phyloP scores from a whole-genome alignment of 1,140 invertebrate genomes.

The Mizuhopecten yessoensis region DNA sequence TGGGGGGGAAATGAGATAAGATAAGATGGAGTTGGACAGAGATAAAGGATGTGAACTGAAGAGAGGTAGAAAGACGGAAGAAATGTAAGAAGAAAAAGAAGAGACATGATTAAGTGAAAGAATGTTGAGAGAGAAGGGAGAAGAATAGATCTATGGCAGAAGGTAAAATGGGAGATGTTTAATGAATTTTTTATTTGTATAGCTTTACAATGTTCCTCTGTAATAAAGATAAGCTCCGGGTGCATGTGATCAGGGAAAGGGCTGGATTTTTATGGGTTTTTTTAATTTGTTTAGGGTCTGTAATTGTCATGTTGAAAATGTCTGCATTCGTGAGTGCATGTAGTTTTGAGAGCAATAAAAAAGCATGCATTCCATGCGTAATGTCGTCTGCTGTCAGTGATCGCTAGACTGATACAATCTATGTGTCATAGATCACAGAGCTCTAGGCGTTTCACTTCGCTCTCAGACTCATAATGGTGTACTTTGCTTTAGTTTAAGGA shows the following conservation, averaged over 20 bases:
- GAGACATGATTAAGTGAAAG: neutral
- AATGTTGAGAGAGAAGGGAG: neutral
- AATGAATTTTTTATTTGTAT: neutral
- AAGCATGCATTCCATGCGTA: neutral
- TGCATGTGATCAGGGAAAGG: neutral
- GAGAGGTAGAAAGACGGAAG: neutral
- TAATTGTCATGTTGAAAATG: conserved; percentile 21
- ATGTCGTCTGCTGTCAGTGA: neutral
- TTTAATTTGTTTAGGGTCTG: neutral
- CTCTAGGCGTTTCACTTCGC: neutral
- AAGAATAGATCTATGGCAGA: too few relatives aligned
- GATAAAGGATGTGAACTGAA: neutral
- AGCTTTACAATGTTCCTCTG: neutral
- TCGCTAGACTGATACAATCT: neutral
- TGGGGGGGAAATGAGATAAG: too few relatives aligned
- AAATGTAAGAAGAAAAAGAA: neutral
- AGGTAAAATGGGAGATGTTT: too few relatives aligned
- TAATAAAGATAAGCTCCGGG: neutral
- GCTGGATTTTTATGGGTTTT: neutral
- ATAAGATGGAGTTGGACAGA: too few relatives aligned
- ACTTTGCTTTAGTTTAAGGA: too few relatives aligned
- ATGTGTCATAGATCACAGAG: neutral
- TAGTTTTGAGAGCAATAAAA: neutral
- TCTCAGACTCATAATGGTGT: too few relatives aligned
- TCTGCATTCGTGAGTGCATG: conserved; percentile 7